Percentiles rank a stretch among this genome's conserved stretches.
phyloP scores from a whole-genome alignment of 30 jellyfish, hydroid and myxozoan genomes.

The Aurelia aurita region DNA sequence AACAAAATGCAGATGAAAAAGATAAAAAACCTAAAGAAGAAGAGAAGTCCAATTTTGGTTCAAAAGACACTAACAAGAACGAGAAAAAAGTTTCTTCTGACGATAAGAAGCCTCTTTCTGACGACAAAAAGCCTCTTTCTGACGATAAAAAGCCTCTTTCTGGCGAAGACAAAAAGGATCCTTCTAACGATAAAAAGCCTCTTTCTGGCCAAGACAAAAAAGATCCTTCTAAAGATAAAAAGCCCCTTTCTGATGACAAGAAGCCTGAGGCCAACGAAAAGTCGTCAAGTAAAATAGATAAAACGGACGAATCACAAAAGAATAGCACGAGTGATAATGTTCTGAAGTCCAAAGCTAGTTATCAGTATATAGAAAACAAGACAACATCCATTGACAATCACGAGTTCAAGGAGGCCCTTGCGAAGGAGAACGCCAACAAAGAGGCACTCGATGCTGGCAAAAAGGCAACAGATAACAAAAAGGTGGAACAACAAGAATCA shows the following conservation, averaged over 20 bases:
- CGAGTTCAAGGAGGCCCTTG: conserved; percentile 48
- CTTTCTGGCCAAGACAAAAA: background rate
- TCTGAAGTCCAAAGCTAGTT: conserved; percentile 55
- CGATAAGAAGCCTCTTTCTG: background rate
- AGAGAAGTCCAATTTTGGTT: background rate
- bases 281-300: background rate
- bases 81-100: background rate
- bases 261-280: background rate
- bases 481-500: conserved; percentile 1
- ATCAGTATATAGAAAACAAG: conserved; percentile 60
- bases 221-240: background rate
- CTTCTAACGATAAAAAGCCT: background rate
- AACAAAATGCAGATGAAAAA: background rate
- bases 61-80: background rate
- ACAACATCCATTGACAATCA: conserved; percentile 56
- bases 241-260: background rate
- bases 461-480: background rate
- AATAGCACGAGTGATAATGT: conserved; percentile 31
- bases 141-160: background rate
- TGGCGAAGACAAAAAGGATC: background rate
- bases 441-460: background rate
- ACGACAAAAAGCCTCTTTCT: background rate
- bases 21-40: background rate
- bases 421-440: conserved; percentile 14
- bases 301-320: background rate